Evolutionary conservation across 2,888 invertebrate genomes (phyloP).

Genomic region (Oscheius myriophilus): DNA sequence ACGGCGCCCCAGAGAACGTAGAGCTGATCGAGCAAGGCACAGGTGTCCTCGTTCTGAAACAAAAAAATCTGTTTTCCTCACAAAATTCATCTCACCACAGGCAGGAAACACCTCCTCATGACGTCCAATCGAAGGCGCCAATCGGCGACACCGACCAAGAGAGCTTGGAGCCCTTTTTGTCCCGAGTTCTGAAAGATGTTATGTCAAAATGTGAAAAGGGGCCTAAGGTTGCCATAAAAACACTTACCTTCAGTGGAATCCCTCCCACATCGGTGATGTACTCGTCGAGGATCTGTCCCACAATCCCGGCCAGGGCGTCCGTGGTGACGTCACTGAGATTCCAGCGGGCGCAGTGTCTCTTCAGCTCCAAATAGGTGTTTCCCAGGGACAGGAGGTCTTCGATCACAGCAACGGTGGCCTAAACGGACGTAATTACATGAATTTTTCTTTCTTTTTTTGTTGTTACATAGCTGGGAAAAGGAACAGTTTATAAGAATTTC

Average conservation of each 20-base stretch:
- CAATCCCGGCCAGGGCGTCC: background rate
- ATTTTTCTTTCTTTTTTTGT: background rate
- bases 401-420: background rate
- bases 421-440: background rate
- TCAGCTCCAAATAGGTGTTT: slow-evolving; percentile 17
- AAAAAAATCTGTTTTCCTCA: background rate
- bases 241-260: slow-evolving; percentile 7
- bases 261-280: slow-evolving; percentile 9
- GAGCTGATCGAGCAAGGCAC: slow-evolving; percentile 4
- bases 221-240: background rate
- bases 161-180: background rate
- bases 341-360: background rate
- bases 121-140: slow-evolving; percentile 9
- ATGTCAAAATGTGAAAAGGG: background rate
- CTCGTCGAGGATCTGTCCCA: background rate
- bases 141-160: background rate
- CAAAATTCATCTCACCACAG: background rate
- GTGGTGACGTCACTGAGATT: background rate
- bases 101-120: background rate
- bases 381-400: slow-evolving; percentile 19
- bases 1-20: slow-evolving; percentile 1
- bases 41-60: background rate
- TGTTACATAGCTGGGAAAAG: too few relatives aligned
- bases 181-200: background rate
- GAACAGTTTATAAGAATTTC: too few relatives aligned